Evolutionary conservation across 2,888 invertebrate species (phyloP), one percentile per base, ranked within the genome.

Genomic region (Mesorhabditis belari): DNA sequence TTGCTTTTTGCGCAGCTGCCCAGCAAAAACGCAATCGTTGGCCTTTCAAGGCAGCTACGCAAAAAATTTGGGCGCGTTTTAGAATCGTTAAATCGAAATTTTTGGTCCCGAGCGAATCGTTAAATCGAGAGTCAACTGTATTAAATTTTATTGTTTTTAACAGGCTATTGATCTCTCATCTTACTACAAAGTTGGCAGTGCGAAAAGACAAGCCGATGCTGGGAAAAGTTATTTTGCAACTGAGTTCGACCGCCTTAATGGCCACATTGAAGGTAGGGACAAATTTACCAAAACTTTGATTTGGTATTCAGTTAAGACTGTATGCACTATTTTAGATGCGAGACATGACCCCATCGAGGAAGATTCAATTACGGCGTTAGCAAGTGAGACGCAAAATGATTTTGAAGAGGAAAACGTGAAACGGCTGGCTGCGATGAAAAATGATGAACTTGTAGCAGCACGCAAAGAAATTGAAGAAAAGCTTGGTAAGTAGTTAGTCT

Each of bases 151-250:
- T n/a, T n/a, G n/a, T n/a, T n/a, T n/a, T n/a, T n/a, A n/a, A n/a
- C n/a, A 35, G 44, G 64, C 71, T 5, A 60, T 76, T 4, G 72
- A 77, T 62, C 63, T 78, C 21, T 66, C 66, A 9, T 53, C 58
- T 2, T 75, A 73, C 55, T 71, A 61, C 35, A 27, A 27, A 4
- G 52, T 44, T 24, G 49, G 24, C 19, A 54, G 56, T 23, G n/a
- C 35, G 26, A 28, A 51, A 25, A 49, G 53, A 9, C 17, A 27
- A 6, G 61, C 67, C 3, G 35, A 57, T 19, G n/a, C 60, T 24
- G 71, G 71, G 24, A 66, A 59, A 52, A 76, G 76, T 50, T 74
- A 75, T 50, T 78, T 78, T 63, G 74, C 77, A 4, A 54, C 65
- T 12, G 76, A 74, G 55, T 79, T 75, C 58, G 74, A 75, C 55